Conservation (phyloP, 2,888 invertebrate genomes). For the Pachycephus smyrnensis region DNA sequence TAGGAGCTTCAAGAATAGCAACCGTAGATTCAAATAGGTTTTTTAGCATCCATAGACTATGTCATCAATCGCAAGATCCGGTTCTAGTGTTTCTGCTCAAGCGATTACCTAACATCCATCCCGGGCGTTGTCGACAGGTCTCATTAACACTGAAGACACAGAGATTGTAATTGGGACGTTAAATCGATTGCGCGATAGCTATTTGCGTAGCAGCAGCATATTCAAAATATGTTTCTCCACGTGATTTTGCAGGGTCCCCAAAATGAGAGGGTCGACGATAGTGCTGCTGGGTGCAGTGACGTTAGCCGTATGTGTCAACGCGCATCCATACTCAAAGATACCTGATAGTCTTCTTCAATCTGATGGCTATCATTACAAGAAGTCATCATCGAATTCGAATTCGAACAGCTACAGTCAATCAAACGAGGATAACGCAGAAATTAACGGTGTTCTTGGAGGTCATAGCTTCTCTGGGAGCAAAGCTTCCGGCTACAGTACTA, state of each 20-base stretch:
- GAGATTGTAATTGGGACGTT: background rate
- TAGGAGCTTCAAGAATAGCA: background rate
- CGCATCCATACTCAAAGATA: conserved; percentile 40
- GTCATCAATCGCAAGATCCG: background rate
- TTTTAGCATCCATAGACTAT: background rate
- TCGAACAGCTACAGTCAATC: conserved; percentile 34
- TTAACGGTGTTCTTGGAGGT: conserved; percentile 32
- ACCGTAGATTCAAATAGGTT: background rate
- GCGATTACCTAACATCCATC: background rate
- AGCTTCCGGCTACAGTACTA: conserved; percentile 31
- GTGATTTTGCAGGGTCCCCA: conserved; percentile 32
- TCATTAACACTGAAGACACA: background rate
- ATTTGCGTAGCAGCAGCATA: background rate
- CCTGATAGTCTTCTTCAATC: conserved; percentile 25
- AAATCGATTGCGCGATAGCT: background rate
- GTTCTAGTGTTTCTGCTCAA: background rate
- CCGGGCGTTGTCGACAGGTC: background rate
- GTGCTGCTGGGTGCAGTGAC: conserved; percentile 42
- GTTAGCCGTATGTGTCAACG: conserved; percentile 34
- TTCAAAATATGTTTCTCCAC: background rate
- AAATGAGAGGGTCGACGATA: conserved; percentile 42
- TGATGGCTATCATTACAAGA: conserved; percentile 26
- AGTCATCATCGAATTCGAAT: conserved; percentile 35
- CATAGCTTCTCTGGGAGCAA: conserved; percentile 30
- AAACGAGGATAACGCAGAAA: conserved; percentile 32